These are phyloP conservation scores for Nemoura dubitans DNA, from an alignment of 2,888 invertebrate genomes.

Conservation along the genomic window DNA sequence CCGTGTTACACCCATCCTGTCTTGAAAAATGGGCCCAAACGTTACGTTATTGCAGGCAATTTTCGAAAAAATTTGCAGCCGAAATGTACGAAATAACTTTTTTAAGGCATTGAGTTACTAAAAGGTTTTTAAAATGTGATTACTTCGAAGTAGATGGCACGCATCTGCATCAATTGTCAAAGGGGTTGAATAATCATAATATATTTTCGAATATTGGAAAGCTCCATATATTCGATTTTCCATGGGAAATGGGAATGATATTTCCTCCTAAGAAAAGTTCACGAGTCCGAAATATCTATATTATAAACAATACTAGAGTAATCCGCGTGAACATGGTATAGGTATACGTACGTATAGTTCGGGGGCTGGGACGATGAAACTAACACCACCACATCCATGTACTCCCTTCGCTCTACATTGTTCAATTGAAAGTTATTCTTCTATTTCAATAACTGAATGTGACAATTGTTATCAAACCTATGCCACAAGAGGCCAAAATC, in stretches of 20 bases:
- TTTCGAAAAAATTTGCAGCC: not conserved
- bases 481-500: not conserved
- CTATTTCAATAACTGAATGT: not conserved
- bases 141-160: not conserved
- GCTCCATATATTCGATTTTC: not conserved
- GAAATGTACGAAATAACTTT: not conserved
- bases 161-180: not conserved
- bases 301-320: no score
- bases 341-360: not conserved
- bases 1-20: not conserved
- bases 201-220: not conserved
- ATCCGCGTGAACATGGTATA: not conserved
- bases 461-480: not conserved
- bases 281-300: not conserved
- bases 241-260: not conserved
- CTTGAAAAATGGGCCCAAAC: not conserved
- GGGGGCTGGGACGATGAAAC: not conserved
- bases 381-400: not conserved
- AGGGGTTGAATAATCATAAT: not conserved
- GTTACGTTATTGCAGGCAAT: not conserved
- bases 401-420: not conserved
- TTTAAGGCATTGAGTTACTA: constrained; percentile 30
- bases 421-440: not conserved
- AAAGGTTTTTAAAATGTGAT: constrained; percentile 24
- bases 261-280: not conserved